phyloP scores from a whole-genome alignment of 2,888 invertebrate species.

The Hypselothyrea guttata region DNA sequence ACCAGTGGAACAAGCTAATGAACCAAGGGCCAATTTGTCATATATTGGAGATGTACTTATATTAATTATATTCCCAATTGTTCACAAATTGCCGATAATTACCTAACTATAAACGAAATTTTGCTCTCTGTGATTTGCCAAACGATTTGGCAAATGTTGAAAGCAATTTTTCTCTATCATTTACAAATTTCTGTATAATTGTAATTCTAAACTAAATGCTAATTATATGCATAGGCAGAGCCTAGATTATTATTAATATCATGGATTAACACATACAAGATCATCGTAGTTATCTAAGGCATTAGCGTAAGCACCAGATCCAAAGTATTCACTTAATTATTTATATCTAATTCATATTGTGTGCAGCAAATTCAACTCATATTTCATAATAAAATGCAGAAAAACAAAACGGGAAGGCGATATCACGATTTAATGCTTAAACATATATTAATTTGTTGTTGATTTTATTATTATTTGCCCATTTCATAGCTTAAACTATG shows the following conservation, averaged over 20 bases:
- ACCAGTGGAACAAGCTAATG: conserved; percentile 56
- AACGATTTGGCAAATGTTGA: conserved; percentile 51
- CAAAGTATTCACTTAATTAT: conserved; percentile 71
- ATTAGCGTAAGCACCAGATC: conserved; percentile 59
- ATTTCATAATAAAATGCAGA: conserved; percentile 26
- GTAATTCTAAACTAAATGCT: conserved; percentile 28
- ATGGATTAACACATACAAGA: conserved; percentile 49
- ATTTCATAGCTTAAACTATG: conserved; percentile 25
- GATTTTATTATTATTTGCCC: conserved; percentile 35
- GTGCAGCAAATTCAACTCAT: conserved; percentile 43
- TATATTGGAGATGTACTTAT: conserved; percentile 35
- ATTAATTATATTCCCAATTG: conserved; percentile 31
- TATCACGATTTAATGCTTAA: conserved; percentile 5
- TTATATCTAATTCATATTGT: conserved; percentile 60
- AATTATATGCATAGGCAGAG: conserved; percentile 69
- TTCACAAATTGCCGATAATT: conserved; percentile 33
- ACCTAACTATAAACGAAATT: conserved; percentile 23
- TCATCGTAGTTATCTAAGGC: conserved; percentile 41
- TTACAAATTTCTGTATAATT: conserved; percentile 59
- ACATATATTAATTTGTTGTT: conserved; percentile 35
- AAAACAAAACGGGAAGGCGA: conserved; percentile 10
- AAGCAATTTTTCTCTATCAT: conserved; percentile 60
- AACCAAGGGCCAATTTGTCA: conserved; percentile 49
- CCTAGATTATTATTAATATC: conserved; percentile 64
- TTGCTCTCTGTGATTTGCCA: conserved; percentile 37